Conservation (phyloP, 1,140 invertebrate genomes). For the Calliphora vicina region DNA sequence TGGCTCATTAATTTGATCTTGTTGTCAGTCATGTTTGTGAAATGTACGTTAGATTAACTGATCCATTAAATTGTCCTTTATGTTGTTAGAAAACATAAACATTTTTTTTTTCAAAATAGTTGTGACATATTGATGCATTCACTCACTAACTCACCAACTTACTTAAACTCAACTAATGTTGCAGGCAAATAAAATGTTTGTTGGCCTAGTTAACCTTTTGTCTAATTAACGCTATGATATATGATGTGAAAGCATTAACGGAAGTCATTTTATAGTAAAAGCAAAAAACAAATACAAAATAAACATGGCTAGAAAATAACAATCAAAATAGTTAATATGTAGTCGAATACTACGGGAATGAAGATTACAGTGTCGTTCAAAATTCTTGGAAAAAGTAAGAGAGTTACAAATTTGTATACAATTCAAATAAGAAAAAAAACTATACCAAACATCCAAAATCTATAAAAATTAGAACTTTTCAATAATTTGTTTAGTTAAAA, state of each 20-base stretch:
- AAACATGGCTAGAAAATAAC: neutral
- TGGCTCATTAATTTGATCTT: neutral
- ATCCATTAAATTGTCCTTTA: neutral
- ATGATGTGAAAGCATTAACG: constrained; percentile 9
- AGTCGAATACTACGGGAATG: too few relatives aligned
- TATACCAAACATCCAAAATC: too few relatives aligned
- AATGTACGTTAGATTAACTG: neutral
- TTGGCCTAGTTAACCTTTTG: constrained; percentile 14
- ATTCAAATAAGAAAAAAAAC: too few relatives aligned
- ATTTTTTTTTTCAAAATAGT: neutral
- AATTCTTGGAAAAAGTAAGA: too few relatives aligned
- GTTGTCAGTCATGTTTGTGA: neutral
- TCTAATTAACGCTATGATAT: constrained; percentile 3
- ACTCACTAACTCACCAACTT: neutral
- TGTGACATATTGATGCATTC: neutral
- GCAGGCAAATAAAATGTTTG: neutral
- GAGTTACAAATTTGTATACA: too few relatives aligned
- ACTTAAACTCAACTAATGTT: neutral
- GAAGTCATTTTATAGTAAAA: neutral
- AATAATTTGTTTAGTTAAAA: too few relatives aligned
- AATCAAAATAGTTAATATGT: neutral
- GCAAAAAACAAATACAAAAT: neutral
- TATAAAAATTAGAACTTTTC: too few relatives aligned
- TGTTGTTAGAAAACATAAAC: neutral
- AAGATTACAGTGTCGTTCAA: too few relatives aligned